phyloP scores from a whole-genome alignment of 1,140 invertebrate species.

The Drosophila pruinosa region DNA sequence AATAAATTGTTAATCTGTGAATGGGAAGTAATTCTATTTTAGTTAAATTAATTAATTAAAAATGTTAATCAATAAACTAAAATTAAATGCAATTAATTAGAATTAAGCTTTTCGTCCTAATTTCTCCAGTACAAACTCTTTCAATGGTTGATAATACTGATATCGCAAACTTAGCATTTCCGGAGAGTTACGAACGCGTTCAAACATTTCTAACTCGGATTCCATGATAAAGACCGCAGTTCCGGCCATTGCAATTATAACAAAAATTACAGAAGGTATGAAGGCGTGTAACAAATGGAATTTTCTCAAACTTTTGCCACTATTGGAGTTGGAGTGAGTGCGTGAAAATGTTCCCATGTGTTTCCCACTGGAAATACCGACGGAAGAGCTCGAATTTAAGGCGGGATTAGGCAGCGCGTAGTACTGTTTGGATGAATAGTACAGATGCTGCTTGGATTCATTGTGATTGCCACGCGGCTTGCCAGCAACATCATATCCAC shows the following conservation, averaged over 20 bases:
- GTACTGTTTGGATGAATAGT: constrained; percentile 73
- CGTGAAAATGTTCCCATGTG: constrained; percentile 36
- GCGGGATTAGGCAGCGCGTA: constrained; percentile 65
- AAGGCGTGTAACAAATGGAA: constrained; percentile 88
- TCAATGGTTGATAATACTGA: constrained; percentile 92
- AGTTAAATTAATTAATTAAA: background rate
- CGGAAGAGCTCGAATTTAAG: constrained; percentile 50
- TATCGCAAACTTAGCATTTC: constrained; percentile 90
- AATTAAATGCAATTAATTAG: background rate
- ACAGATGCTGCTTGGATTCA: constrained; percentile 83
- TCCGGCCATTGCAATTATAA: constrained; percentile 86
- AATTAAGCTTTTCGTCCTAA: constrained; percentile 53
- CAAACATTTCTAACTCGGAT: constrained; percentile 89
- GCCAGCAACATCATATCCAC: constrained; percentile 83
- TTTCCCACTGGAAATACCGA: constrained; percentile 30
- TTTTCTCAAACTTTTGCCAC: constrained; percentile 78
- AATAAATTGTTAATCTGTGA: background rate
- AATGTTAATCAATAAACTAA: background rate
- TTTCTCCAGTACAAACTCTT: constrained; percentile 86
- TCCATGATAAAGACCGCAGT: constrained; percentile 88
- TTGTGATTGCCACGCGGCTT: constrained; percentile 43
- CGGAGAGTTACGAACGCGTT: constrained; percentile 88
- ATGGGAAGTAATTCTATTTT: background rate
- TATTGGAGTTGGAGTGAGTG: constrained; percentile 37
- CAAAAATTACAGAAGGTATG: constrained; percentile 88